phyloP scores from a whole-genome alignment of 2,113 vertebrate genomes.

The Chelonoidis abingdonii region DNA sequence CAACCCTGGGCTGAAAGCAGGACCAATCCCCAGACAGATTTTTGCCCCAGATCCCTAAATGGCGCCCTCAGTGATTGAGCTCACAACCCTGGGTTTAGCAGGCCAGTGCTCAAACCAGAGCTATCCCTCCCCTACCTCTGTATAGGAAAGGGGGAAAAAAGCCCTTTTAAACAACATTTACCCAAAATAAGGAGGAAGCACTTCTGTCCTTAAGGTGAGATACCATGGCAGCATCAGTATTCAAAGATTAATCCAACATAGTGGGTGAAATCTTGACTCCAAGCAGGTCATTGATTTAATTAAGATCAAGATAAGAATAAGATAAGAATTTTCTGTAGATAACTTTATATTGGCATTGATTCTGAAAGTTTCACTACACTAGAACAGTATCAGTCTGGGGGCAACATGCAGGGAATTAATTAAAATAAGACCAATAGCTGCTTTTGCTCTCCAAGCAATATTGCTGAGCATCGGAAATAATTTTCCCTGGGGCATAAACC shows the following conservation, averaged over 20 bases:
- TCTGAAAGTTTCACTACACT: background rate
- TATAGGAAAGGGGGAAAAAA: constrained; percentile 31
- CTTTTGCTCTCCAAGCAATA: background rate
- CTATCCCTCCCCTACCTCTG: background rate
- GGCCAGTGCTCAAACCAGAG: no score
- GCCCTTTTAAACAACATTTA: background rate
- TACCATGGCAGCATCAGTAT: background rate
- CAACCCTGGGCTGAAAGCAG: no score
- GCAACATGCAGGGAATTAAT: constrained; percentile 40
- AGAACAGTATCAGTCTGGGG: background rate
- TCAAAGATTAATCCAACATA: background rate
- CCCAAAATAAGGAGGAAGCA: background rate
- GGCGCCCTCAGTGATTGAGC: no score
- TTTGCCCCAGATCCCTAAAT: no score
- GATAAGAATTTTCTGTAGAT: background rate
- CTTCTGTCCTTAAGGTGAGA: background rate
- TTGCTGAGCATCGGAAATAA: constrained; percentile 5
- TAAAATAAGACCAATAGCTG: constrained; percentile 48
- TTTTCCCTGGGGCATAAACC: constrained; percentile 3
- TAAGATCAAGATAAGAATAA: background rate
- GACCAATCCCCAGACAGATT: no score
- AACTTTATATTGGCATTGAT: background rate
- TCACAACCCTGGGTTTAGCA: no score
- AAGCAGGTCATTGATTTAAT: constrained; percentile 21
- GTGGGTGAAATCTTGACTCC: background rate